These are phyloP conservation scores for Melopsittacus undulatus DNA, from an alignment of 2,797 vertebrate species.

Conservation along the genomic window DNA sequence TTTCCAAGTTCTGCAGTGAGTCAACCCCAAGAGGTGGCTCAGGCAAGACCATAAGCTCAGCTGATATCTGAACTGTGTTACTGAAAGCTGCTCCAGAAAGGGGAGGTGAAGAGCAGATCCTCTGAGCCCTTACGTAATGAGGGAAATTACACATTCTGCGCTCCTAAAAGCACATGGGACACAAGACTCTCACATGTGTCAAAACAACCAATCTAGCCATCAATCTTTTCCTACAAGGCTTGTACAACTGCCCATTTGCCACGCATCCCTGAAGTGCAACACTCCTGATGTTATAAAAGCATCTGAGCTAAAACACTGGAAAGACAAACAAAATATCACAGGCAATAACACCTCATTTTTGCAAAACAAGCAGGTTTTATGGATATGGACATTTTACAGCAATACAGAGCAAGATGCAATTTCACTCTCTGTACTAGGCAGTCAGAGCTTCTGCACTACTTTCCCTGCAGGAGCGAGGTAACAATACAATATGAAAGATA, in stretches of 20 bases:
- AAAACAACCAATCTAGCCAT: constrained; percentile 2
- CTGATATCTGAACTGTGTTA: background rate
- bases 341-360: background rate
- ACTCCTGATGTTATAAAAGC: background rate
- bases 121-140: background rate
- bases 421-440: background rate
- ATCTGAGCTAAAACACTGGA: background rate
- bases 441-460: background rate
- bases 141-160: background rate
- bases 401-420: background rate
- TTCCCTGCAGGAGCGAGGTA: background rate
- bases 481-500: background rate
- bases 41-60: background rate
- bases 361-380: background rate
- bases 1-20: background rate
- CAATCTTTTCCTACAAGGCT: background rate
- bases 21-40: background rate
- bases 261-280: rapidly evolving
- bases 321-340: background rate
- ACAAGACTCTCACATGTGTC: background rate
- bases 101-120: background rate
- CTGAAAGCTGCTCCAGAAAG: constrained; percentile 33
- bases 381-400: rapidly evolving
- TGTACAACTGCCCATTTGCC: background rate
- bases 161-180: background rate